These are phyloP conservation scores for Spilogale gracilis DNA, from an alignment of 2,113 vertebrate species.

Conservation along the genomic window DNA sequence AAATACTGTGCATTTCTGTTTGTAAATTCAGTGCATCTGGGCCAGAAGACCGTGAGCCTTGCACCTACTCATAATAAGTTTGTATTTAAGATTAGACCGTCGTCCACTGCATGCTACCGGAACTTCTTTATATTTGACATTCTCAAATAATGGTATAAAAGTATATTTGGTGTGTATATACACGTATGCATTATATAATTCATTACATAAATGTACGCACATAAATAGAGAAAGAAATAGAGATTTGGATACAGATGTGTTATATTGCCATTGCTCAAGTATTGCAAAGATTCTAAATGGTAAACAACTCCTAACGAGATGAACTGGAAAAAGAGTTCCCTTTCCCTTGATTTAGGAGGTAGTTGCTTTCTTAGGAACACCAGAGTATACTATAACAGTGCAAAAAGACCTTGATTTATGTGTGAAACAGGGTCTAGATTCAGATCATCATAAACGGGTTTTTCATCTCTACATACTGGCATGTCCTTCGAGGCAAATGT, in stretches of 20 bases:
- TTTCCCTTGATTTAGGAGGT: neutral
- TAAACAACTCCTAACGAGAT: neutral
- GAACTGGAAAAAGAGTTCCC: neutral
- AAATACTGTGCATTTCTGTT: neutral
- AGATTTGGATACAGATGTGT: neutral
- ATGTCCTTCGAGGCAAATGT: neutral
- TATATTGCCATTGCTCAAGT: neutral
- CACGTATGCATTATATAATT: neutral
- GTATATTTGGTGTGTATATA: neutral
- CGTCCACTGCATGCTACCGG: neutral
- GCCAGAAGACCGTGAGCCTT: neutral
- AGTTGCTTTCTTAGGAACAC: slow-evolving; percentile 21
- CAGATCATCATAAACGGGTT: neutral
- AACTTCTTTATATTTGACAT: neutral
- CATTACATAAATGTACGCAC: neutral
- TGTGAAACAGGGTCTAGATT: neutral
- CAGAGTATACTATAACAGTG: neutral
- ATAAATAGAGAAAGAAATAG: neutral
- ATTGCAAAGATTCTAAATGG: neutral
- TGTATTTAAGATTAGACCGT: neutral
- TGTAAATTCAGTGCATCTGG: neutral
- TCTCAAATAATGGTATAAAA: neutral
- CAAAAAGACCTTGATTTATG: neutral
- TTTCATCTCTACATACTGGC: neutral
- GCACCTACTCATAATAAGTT: neutral